Base-by-base conservation (phyloP, 2,888 invertebrate genomes). In the Xestia sexstrigata region DNA sequence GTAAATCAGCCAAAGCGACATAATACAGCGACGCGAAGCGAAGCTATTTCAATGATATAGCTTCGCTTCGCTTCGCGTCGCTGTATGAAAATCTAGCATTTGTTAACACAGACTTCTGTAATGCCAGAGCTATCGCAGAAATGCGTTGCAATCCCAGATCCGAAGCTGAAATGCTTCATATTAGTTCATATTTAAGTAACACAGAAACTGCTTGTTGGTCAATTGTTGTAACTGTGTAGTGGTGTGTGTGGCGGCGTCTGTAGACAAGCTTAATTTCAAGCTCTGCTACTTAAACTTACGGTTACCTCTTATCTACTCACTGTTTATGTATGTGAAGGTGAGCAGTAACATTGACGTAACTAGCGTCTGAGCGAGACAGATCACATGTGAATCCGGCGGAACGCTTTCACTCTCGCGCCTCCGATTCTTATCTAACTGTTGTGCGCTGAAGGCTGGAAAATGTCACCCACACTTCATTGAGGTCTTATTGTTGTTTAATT, bases 321-420 rank as follows among this genome's bases (percentile, higher is more conserved):
- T 74, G 58, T 69, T 73, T 70, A 62, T 71, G 55, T 74, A 35
- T 82, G 58, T 78, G 76, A 82, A 87, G 79, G 74, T 82, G 83
- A 88, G 88, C 88, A 89, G 89, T 90, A 89, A 89, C 77, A 76
- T 87, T 90, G 90, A 92, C 91, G 92, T 92, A 92, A 92, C 91
- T 78, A 49, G 60, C 55, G 76, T 74, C 81, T 86, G 79, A 87
- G 79, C 84, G 85, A 87, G 90, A 88, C 92, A 88, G 90, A 92
- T 92, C 93, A 95, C 93, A 95, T 95, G 95, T 95, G 95, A 95
- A 94, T 92, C 91, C 85, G 90, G 76, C 91, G 93, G 92, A 94
- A 93, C 94, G 93, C 96, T 96, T 96, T 96, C 96, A 96, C 96
- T 96, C 94, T 95, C 95, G 91, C 89, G 87, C 77, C 85, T 89